Evolutionary conservation across 2,113 vertebrate species (phyloP), one percentile per base, ranked within the genome.

Genomic region (Rhipidura dahli): DNA sequence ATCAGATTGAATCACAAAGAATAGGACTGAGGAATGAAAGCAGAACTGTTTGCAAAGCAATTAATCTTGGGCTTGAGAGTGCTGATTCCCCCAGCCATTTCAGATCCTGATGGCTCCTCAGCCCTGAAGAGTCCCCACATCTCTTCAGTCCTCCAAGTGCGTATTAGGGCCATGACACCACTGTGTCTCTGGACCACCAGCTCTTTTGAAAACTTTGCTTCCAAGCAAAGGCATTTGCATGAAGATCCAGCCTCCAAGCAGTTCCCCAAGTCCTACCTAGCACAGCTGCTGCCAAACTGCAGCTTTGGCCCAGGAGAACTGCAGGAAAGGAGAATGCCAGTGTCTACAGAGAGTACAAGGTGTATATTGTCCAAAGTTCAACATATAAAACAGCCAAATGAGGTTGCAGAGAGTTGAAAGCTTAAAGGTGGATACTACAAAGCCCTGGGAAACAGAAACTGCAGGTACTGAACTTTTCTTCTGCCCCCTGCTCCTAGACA

Each of bases 41-140:
- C 59, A 83, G 50, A 94, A 83, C 70, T 85, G 50, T 85, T 83
- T 83, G 87, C 79, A 94, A 83, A 96, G 79, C 60, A 73, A 54
- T 93, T 83, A 30, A 70, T 70, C 64, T 86, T 11, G 1, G 22
- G 15, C 40, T 90, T 81, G 63, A 61, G 91, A 76, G 50, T 49
- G 21, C 51, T 83, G 64, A 66, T 73, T 88, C 15, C 24, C 16
- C 27, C 39, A 57, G 49, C 4, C 64, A 56, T 94, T 93, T 96
- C 68, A 83, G 64, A 73, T 77, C 31, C 60, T 8, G 5, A 78
- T 81, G n/a, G 24, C 47, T 90, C 22, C 54, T 83, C 60, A 83
- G 75, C 26, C 31, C 50, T 65, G 15, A 3, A 51, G 30, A 71
- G 54, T 53, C n/a, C 40, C 18, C 37, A 49, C 2, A 28, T 16